phyloP scores from a whole-genome alignment of 2,888 invertebrate genomes.

The Creontiades dilutus region DNA sequence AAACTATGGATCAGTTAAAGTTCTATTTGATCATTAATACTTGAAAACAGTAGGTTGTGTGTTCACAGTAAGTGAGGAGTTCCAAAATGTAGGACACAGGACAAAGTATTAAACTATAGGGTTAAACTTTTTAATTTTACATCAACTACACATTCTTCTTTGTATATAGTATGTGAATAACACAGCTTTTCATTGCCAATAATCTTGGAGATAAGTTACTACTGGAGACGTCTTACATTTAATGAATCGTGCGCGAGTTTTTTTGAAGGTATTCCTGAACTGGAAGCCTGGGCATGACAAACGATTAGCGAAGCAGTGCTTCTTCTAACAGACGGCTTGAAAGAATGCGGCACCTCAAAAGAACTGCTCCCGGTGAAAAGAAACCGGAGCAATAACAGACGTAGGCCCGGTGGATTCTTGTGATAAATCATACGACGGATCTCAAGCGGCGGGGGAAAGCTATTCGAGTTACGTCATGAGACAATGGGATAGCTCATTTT shows the following conservation, averaged over 20 bases:
- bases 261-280: neutral
- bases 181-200: too few species aligned
- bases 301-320: neutral
- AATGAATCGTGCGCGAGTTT: neutral
- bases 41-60: too few species aligned
- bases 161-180: too few species aligned
- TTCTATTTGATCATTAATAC: too few species aligned
- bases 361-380: neutral
- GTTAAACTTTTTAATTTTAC: too few species aligned
- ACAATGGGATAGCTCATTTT: slow-evolving; percentile 39
- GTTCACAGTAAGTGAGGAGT: too few species aligned
- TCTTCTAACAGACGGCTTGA: neutral
- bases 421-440: slow-evolving; percentile 12
- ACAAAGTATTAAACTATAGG: too few species aligned
- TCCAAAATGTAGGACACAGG: too few species aligned
- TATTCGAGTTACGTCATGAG: slow-evolving; percentile 25
- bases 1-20: too few species aligned
- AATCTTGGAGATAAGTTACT: too few species aligned
- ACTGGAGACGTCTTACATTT: too few species aligned
- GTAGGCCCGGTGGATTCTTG: neutral
- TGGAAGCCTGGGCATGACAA: neutral
- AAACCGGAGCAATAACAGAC: slow-evolving; percentile 37
- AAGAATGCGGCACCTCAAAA: slow-evolving; percentile 30
- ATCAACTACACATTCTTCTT: too few species aligned
- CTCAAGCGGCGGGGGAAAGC: neutral